Base-by-base conservation (phyloP, 2,113 vertebrate genomes). In the Pleuronectes platessa region DNA sequence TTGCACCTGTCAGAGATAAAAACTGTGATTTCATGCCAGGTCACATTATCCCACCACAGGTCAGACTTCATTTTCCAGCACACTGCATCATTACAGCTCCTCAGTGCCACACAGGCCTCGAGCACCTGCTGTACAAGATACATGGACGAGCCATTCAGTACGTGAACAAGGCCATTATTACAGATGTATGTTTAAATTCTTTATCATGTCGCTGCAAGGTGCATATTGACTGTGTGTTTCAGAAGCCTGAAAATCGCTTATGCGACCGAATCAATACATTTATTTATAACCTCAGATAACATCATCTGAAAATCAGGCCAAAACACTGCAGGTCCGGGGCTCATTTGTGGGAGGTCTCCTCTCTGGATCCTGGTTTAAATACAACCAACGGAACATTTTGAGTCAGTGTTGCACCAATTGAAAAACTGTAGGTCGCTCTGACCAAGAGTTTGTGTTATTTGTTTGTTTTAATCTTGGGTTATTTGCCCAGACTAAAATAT, bases 201-300 rank as follows among this genome's bases (percentile, higher is more conserved):
- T 84, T 78, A 87, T 89, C 69, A 61, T 72, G 83, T 86, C 76
- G 78, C 87, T 81, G 79, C 76, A 82, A 90, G 92, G 82, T 76
- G 58, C 61, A 59, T 85, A 92, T 92, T 68, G 85, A 91, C 81
- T 79, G 51, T 18, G 40, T 60, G 67, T 63, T 78, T 59, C 31
- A 79, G 70, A 87, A 76, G 70, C 63, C 79, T 1, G 53, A 76
- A 88, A 83, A 73, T 82, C 75, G 64, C 70, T 86, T 74, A 79
- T 87, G 75, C 69, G 71, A 79, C 78, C 1, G 55, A 86, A 90
- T 93, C 89, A 80, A 90, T 92, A 89, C 0, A 21, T 83, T 87
- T 83, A 79, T 91, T 88, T 79, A 60, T 61, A 84, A 65, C 5
- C 60, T 83, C 26, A 62, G 76, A 81, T 73, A 83, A 64, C 68